These are phyloP conservation scores for Basileuterus tristriatus DNA, from an alignment of 2,797 vertebrate genomes.

Conservation along the genomic window DNA sequence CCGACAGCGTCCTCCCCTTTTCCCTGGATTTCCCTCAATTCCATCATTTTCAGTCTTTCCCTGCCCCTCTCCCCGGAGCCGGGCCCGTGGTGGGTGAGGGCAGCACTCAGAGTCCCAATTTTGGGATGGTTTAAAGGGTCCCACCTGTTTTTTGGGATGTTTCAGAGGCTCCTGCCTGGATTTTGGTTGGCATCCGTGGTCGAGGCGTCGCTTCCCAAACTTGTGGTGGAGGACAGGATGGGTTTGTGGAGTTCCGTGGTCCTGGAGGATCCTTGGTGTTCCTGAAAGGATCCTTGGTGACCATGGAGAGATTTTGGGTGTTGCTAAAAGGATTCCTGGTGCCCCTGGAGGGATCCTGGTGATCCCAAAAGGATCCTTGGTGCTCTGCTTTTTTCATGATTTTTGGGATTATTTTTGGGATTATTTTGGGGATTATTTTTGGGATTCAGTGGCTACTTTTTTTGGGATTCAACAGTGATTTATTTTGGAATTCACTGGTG, in stretches of 20 bases:
- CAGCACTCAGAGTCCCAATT: not conserved
- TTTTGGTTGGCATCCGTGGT: fast-evolving
- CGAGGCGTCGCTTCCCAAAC: fast-evolving
- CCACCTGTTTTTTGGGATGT: not conserved
- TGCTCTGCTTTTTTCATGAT: not conserved
- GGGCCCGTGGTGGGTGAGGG: not conserved
- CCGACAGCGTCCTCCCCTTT: not conserved
- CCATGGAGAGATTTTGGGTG: too few species aligned
- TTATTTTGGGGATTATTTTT: not conserved
- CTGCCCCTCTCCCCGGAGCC: not conserved
- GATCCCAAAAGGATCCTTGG: not conserved
- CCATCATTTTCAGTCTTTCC: not conserved
- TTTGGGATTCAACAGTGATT: too few species aligned
- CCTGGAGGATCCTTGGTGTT: too few species aligned
- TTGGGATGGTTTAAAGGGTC: not conserved
- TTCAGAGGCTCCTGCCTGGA: not conserved
- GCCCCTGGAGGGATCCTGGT: not conserved
- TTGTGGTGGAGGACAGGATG: not conserved
- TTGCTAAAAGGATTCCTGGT: not conserved
- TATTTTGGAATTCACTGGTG: too few species aligned
- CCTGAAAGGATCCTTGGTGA: not conserved
- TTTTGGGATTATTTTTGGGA: too few species aligned
- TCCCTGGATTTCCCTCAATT: not conserved
- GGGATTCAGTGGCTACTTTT: not conserved
- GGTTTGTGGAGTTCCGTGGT: not conserved